Percentiles rank a stretch among this genome's conserved stretches.
These are phyloP conservation scores for Drosophila quinaria DNA, from an alignment of 2,888 invertebrate species.

Conservation along the genomic window DNA sequence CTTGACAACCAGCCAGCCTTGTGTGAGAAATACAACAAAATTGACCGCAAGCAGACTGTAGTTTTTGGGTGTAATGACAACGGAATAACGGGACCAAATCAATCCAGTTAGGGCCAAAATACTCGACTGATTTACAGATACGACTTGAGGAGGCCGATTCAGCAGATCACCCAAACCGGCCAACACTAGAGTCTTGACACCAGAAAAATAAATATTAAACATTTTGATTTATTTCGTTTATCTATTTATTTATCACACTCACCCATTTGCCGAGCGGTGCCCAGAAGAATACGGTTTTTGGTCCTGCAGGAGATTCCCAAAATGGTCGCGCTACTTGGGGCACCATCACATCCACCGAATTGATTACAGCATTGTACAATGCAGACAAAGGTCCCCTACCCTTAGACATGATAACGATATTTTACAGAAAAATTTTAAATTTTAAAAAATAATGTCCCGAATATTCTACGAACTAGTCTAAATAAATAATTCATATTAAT, in stretches of 20 bases:
- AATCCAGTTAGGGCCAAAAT: constrained; percentile 55
- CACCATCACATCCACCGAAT: constrained; percentile 58
- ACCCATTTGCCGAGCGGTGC: constrained; percentile 78
- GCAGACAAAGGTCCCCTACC: constrained; percentile 53
- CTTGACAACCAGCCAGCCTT: constrained; percentile 46
- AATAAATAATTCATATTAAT: not conserved
- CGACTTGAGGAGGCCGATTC: constrained; percentile 49
- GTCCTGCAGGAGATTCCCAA: constrained; percentile 74
- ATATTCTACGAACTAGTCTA: not conserved
- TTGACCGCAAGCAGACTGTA: constrained; percentile 63
- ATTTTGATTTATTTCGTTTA: too few species aligned
- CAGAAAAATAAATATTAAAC: not conserved
- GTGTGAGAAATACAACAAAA: constrained; percentile 50
- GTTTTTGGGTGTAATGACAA: constrained; percentile 67
- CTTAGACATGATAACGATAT: constrained; percentile 49
- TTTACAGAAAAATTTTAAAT: constrained; percentile 3
- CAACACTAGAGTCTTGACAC: constrained; percentile 43
- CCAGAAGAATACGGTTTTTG: constrained; percentile 79
- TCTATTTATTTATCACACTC: constrained; percentile 4
- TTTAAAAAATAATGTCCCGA: not conserved
- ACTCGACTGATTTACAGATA: constrained; percentile 60
- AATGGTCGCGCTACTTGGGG: constrained; percentile 60
- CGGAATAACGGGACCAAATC: constrained; percentile 65
- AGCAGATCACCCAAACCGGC: constrained; percentile 64
- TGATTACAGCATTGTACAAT: constrained; percentile 60